Evolutionary conservation across 2,797 vertebrate genomes (phyloP), one percentile per base, ranked within the genome.

Genomic region (Tokudaia tokunoshimensis): DNA sequence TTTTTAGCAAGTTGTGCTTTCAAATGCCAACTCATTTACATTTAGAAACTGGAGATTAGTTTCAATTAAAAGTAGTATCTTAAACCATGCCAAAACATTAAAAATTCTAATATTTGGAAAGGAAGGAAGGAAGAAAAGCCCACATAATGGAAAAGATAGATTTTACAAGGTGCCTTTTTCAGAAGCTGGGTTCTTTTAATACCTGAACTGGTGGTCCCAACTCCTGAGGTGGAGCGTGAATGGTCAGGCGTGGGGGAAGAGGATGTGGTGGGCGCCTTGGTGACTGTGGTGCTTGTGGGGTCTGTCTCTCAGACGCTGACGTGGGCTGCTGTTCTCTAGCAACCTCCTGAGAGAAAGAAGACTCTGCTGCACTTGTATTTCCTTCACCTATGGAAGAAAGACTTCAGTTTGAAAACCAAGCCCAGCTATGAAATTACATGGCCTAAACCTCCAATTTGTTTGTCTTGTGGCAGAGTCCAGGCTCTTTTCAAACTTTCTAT

Each of bases 171-270:
- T 50, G 84, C 22, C n/a, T 1, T 84, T 85, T 83, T 59, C 26
- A 83, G 82, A 67, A 6, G 0, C 47, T 41, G 78, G 67, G 12
- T 59, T n/a, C n/a, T 89, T 92, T 72, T 37, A 37, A 1, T 96
- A 99, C 99, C 98, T 99, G 99, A 95, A 99, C 98, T 20, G 99
- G 99, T 1, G 99, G 99, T 9, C 99, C 99, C 96, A 99, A 98
- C 20, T 99, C 99, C 92, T 99, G 99, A 34, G 99, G 98, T 14
- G 99, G 99, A 10, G 99, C 98, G 3, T 99, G 99, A 97, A 99
- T 99, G 92, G 99, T 99, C 22, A 99, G 98, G 4, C 99, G 98
- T 2, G 99, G 98, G 6, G 99, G 99, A 50, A 99, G 98, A 0
- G 99, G 99, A 90, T 99, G 99, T 0, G 99, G 98, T 0, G 99